A percentile compares a stretch with the other conserved stretches of the same genome.
Conservation (phyloP, 2,888 invertebrate genomes). For the Orthosia cruda region DNA sequence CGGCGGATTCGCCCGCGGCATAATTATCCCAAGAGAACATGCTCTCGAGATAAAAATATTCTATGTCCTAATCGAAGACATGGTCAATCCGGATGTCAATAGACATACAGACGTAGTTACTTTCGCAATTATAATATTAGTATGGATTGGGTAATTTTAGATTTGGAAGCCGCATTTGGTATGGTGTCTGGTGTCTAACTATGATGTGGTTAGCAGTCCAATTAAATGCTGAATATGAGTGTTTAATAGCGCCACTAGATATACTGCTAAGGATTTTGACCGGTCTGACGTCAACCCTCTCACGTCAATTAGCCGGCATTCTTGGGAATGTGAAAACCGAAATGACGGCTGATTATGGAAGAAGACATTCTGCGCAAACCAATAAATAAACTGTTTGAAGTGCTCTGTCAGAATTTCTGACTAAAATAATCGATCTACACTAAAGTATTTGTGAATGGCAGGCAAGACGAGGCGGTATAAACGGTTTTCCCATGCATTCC, state of each 20-base stretch:
- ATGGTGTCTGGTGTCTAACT: not conserved
- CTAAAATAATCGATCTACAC: not conserved
- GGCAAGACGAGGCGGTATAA: not conserved
- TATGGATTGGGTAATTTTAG: not conserved
- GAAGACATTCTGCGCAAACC: not conserved
- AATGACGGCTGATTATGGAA: not conserved
- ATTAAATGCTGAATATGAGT: too few species aligned
- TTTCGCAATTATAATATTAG: not conserved
- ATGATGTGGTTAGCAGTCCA: too few species aligned
- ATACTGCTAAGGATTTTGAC: not conserved
- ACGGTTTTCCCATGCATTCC: slow-evolving; percentile 9
- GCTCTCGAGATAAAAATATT: too few species aligned
- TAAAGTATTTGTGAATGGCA: slow-evolving; percentile 9
- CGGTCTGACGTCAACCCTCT: slow-evolving; percentile 6
- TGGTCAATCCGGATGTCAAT: too few species aligned
- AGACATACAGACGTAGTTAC: too few species aligned
- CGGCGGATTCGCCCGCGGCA: too few species aligned
- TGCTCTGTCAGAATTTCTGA: slow-evolving; percentile 4
- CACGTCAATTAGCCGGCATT: too few species aligned
- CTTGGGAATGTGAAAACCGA: not conserved
- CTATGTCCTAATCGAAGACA: too few species aligned
- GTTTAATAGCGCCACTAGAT: not conserved
- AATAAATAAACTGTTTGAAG: not conserved
- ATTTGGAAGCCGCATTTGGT: not conserved
- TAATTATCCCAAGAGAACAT: too few species aligned